Base-by-base conservation (phyloP, 2,797 vertebrate species). In the Streptopelia turtur region DNA sequence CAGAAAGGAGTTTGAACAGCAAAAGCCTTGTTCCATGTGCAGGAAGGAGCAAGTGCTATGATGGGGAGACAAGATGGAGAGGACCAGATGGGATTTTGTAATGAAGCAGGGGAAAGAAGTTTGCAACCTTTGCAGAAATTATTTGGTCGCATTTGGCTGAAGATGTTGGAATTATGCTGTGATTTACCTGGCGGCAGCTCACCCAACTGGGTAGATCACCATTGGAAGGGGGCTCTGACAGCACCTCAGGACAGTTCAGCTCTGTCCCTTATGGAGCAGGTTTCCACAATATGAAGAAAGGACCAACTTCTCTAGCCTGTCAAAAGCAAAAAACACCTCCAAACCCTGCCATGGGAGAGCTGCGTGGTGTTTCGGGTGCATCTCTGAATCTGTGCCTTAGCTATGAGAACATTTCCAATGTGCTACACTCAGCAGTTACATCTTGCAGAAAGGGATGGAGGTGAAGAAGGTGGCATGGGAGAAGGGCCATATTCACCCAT, bases 381-480 rank as follows among this genome's bases (percentile, higher is more conserved):
- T 68, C 47, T 68, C 65, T 56, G n/a, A 33, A 25, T n/a, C 41
- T 9, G 16, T 0, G 2, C 22, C 35, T 92, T 57, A 39, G 31
- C 41, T 72, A 16, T 49, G 31, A 50, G 47, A 64, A 41, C 37
- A 45, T 4, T 80, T 74, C 33, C 56, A 80, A 18, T 0, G 5
- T 52, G 33, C 31, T 83, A 18, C 43, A 53, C 12, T 27, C 50
- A 21, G 49, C 2, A 5, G 33, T 79, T 70, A 11, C 13, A 11
- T 59, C 45, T 59, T 78, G 55, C 35, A 59, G 70, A 61, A 84
- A 17, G 13, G n/a, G 16, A 50, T 43, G 39, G 30, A 78, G 47
- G 39, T 72, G 65, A 75, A 45, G 37, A 55, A 53, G 37, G 37
- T 1, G 1, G 30, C 3, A 0, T 2, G 3, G 12, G 22, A 23